These are phyloP conservation scores for Turritopsis rubra DNA, from an alignment of 30 jellyfish, hydroid and myxozoan species.

Conservation along the genomic window DNA sequence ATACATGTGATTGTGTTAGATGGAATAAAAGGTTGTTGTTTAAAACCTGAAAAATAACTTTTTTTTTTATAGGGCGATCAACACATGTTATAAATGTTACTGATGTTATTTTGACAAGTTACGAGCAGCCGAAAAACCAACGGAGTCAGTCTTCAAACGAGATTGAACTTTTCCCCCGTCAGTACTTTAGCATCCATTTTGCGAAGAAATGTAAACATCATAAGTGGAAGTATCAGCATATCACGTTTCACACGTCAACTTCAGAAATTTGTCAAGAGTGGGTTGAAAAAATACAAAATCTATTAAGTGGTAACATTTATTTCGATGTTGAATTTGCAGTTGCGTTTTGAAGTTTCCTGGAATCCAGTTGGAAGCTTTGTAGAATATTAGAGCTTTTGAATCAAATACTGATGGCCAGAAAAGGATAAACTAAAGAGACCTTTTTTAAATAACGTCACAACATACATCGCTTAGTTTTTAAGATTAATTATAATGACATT, in stretches of 20 bases:
- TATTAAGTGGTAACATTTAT: conserved; percentile 35
- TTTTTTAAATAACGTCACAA: no score
- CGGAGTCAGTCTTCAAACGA: conserved; percentile 17
- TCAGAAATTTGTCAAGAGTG: conserved; percentile 57
- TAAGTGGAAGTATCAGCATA: conserved; percentile 40
- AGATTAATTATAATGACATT: no score
- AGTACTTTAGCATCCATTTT: conserved; percentile 37
- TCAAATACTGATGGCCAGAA: no score
- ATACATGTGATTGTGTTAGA: no score
- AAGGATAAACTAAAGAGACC: no score
- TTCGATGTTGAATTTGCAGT: no score
- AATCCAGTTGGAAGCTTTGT: no score
- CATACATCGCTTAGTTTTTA: no score
- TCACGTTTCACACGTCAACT: conserved; percentile 38
- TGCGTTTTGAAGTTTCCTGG: no score
- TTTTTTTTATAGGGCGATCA: conserved; percentile 15
- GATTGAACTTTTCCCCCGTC: conserved; percentile 68
- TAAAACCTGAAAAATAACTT: no score
- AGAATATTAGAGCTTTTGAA: no score
- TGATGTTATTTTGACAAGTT: conserved; percentile 1
- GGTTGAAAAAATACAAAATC: conserved; percentile 36
- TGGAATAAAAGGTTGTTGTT: no score
- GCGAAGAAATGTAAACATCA: conserved; percentile 32
- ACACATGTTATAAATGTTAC: conserved; percentile 14
- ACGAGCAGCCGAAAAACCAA: conserved; percentile 9